Conservation (phyloP, 1,140 invertebrate species). For the Leptinotarsa texana region DNA sequence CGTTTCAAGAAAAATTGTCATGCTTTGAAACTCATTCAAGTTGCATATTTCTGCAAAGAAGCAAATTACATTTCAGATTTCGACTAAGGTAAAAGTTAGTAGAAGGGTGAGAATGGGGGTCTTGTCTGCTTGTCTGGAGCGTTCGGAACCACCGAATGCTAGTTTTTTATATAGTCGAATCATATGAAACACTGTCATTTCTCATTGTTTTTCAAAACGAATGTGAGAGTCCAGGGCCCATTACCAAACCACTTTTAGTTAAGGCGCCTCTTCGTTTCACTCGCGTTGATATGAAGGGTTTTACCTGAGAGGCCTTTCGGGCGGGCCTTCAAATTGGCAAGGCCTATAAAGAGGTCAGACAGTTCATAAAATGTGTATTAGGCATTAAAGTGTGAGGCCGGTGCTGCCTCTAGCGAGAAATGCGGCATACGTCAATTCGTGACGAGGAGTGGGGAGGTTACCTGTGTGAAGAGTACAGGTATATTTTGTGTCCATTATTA, state of each 20-base stretch:
- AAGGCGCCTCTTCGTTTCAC: background rate
- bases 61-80: no score
- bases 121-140: no score
- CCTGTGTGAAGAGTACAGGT: conserved; percentile 7
- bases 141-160: background rate
- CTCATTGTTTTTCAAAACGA: background rate
- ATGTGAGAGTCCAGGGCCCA: background rate
- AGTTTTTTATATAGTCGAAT: background rate
- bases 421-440: background rate
- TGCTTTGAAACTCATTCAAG: no score
- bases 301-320: background rate
- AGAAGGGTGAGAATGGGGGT: no score
- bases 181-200: background rate
- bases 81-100: no score
- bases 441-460: background rate
- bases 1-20: no score
- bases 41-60: no score
- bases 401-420: background rate
- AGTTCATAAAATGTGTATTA: conserved; percentile 6
- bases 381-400: background rate
- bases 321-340: background rate
- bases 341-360: background rate
- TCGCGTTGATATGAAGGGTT: background rate
- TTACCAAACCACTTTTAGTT: background rate
- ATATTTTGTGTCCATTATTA: background rate